Evolutionary conservation across 1,140 invertebrate species (phyloP).

Genomic region (Lasioglossum albipes): DNA sequence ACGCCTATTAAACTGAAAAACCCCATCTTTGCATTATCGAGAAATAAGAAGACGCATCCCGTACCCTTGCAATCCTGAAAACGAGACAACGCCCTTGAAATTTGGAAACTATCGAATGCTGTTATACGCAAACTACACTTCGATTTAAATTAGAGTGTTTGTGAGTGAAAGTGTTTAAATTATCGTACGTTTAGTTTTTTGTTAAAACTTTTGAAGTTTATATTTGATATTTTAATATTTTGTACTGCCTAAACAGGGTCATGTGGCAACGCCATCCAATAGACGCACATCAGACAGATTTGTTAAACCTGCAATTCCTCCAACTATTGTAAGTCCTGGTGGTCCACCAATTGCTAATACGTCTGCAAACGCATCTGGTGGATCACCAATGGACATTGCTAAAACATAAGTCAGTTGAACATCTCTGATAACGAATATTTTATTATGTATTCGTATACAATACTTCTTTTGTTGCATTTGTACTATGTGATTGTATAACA

Average conservation of each 20-base stretch:
- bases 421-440: conserved; percentile 58
- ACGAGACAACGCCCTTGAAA: not conserved
- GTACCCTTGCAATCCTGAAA: no score
- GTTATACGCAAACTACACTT: not conserved
- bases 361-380: conserved; percentile 62
- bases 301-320: conserved; percentile 87
- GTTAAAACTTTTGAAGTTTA: conserved; percentile 2
- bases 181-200: no score
- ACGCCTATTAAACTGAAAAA: no score
- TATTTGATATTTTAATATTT: conserved; percentile 45
- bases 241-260: conserved; percentile 62
- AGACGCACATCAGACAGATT: conserved; percentile 88
- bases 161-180: not conserved
- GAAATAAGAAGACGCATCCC: no score
- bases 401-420: conserved; percentile 74
- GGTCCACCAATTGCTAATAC: conserved; percentile 66
- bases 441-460: conserved; percentile 62
- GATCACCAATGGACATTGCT: conserved; percentile 78
- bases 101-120: not conserved
- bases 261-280: conserved; percentile 78
- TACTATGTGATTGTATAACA: conserved; percentile 51
- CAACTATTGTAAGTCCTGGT: conserved; percentile 77
- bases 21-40: no score
- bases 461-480: conserved; percentile 64
- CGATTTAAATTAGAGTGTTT: no score